phyloP scores from a whole-genome alignment of 2,113 vertebrate species.

The Alosa alosa region DNA sequence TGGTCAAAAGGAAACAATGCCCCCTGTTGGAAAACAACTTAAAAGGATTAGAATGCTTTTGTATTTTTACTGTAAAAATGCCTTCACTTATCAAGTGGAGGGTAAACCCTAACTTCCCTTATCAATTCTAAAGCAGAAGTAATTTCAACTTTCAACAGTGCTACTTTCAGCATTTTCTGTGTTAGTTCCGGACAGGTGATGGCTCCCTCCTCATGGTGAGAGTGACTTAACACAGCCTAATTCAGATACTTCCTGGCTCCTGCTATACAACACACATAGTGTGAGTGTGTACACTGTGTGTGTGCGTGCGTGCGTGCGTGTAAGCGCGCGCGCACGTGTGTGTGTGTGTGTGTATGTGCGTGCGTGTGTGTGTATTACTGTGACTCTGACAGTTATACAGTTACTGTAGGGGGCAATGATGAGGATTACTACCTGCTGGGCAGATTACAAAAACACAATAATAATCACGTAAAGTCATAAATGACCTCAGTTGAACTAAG shows the following conservation, averaged over 20 bases:
- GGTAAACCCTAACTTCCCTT: background rate
- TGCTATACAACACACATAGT: no score
- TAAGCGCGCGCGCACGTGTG: background rate
- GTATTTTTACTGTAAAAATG: background rate
- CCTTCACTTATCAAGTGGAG: background rate
- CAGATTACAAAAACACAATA: background rate
- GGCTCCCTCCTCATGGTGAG: background rate
- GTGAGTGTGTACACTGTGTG: no score
- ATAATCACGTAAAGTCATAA: background rate
- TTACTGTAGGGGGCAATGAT: background rate
- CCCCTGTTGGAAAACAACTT: constrained; percentile 52
- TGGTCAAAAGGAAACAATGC: constrained; percentile 23
- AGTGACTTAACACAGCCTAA: background rate
- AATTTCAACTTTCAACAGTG: background rate
- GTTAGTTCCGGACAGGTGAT: background rate
- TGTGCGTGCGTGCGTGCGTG: background rate
- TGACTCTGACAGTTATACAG: background rate
- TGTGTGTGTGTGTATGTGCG: constrained; percentile 1
- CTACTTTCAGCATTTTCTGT: background rate
- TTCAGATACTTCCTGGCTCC: background rate
- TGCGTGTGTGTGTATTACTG: background rate
- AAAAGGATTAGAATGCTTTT: background rate
- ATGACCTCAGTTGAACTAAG: background rate
- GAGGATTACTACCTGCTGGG: background rate
- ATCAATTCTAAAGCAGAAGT: background rate